phyloP scores from a whole-genome alignment of 2,888 invertebrate genomes.

The Euspilapteryx auroguttella region DNA sequence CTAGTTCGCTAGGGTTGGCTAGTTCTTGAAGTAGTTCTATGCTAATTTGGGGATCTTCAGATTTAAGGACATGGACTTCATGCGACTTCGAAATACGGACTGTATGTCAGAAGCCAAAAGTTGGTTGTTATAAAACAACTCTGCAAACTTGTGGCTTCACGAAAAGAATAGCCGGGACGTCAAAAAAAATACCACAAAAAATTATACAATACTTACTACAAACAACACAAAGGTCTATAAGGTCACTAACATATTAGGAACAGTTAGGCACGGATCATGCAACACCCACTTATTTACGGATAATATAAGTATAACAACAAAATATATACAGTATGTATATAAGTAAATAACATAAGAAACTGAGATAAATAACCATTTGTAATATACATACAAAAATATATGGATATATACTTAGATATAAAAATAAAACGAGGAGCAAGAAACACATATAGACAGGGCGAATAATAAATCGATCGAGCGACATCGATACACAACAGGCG shows the following conservation, averaged over 20 bases:
- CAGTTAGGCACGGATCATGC: constrained; percentile 58
- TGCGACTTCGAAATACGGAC: no score
- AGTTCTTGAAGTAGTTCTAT: constrained; percentile 30
- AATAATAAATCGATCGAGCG: constrained; percentile 20
- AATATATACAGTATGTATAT: constrained; percentile 29
- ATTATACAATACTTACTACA: constrained; percentile 28
- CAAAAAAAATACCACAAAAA: no score
- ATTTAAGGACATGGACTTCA: constrained; percentile 42
- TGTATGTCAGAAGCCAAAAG: no score
- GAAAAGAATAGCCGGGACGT: no score
- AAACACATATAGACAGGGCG: constrained; percentile 2
- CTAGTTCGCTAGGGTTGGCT: no score
- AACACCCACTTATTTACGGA: constrained; percentile 46
- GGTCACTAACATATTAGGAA: constrained; percentile 41
- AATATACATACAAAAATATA: constrained; percentile 3
- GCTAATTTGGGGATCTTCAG: constrained; percentile 28
- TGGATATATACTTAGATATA: background rate
- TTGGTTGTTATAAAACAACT: no score
- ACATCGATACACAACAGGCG: constrained; percentile 61
- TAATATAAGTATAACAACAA: constrained; percentile 50
- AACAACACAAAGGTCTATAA: constrained; percentile 57
- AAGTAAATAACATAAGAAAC: constrained; percentile 19
- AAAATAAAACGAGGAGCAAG: background rate
- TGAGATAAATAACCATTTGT: constrained; percentile 1
- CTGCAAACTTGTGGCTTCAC: no score